Conservation (phyloP, 1,140 invertebrate species). For the Drosophila sproati region DNA sequence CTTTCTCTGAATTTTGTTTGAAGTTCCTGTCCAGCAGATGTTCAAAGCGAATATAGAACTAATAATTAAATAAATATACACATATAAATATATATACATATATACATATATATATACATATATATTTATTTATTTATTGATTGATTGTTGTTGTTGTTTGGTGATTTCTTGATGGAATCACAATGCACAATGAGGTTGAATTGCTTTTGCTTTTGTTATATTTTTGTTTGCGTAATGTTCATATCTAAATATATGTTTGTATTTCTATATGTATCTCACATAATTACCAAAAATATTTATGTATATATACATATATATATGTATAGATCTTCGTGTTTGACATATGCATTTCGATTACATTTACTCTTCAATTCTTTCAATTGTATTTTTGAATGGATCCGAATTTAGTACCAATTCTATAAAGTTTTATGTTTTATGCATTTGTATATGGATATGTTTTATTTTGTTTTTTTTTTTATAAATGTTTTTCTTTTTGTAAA, state of each 20-base stretch:
- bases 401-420: constrained; percentile 17
- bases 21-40: constrained; percentile 39
- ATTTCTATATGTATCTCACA: constrained; percentile 18
- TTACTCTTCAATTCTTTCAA: not conserved
- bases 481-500: constrained; percentile 11
- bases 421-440: not conserved
- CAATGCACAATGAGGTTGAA: constrained; percentile 6
- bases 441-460: constrained; percentile 41
- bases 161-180: constrained; percentile 24
- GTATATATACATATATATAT: constrained; percentile 12
- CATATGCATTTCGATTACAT: constrained; percentile 2
- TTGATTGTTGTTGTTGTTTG: constrained; percentile 2
- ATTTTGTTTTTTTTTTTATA: constrained; percentile 14
- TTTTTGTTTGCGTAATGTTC: constrained; percentile 29
- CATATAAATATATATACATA: not conserved
- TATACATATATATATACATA: no score
- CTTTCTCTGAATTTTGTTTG: not conserved
- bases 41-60: constrained; percentile 22
- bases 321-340: not conserved
- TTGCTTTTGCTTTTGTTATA: not conserved
- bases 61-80: not conserved
- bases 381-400: constrained; percentile 4
- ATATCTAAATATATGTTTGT: constrained; percentile 43
- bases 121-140: not conserved
- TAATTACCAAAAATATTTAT: constrained; percentile 25